These are phyloP conservation scores for Sinocyclocheilus maitianheensis DNA, from an alignment of 2,113 vertebrate species.

Conservation along the genomic window DNA sequence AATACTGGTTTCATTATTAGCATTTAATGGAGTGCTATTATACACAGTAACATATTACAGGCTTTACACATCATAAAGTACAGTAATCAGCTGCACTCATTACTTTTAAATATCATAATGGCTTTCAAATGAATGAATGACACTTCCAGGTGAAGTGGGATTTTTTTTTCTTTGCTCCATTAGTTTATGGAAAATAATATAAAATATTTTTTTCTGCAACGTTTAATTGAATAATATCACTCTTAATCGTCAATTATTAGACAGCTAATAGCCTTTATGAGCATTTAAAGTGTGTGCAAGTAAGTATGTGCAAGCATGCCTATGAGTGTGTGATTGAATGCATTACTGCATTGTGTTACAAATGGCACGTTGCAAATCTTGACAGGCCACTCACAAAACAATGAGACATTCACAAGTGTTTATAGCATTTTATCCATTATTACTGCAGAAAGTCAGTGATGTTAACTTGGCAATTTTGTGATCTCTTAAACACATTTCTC, in stretches of 20 bases:
- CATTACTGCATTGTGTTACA: neutral
- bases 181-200: constrained; percentile 17
- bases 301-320: neutral
- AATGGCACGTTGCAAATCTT: neutral
- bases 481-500: neutral
- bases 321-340: neutral
- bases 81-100: constrained; percentile 7
- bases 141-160: neutral
- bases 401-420: neutral
- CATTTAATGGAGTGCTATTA: constrained; percentile 6
- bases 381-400: neutral
- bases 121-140: constrained; percentile 4
- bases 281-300: neutral
- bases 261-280: neutral
- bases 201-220: neutral
- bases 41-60: neutral
- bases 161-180: constrained; percentile 1
- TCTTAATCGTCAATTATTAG: neutral
- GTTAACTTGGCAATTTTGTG: neutral
- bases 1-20: constrained; percentile 17
- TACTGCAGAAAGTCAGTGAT: neutral
- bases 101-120: constrained; percentile 3
- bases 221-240: neutral
- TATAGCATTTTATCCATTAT: neutral
- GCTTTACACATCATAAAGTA: neutral